A percentile compares a stretch with the other conserved stretches of the same genome.
These are phyloP conservation scores for Callochromis pleurospilus DNA, from an alignment of 2,113 vertebrate genomes.

Conservation along the genomic window DNA sequence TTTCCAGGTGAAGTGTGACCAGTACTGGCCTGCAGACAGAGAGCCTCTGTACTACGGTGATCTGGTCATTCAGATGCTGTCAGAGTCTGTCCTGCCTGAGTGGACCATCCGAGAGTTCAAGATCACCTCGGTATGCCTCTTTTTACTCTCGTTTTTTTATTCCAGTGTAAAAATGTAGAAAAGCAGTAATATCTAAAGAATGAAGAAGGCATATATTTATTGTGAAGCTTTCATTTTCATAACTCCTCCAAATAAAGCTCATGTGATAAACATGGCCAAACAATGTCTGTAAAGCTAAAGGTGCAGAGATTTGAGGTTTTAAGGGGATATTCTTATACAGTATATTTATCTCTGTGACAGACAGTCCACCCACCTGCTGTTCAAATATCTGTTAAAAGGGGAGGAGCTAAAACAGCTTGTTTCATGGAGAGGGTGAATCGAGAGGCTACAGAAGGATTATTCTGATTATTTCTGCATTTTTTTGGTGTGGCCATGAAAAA, in stretches of 20 bases:
- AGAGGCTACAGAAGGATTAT: not conserved
- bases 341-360: not conserved
- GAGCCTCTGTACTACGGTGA: constrained; percentile 94
- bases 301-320: not conserved
- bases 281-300: not conserved
- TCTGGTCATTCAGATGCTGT: constrained; percentile 89
- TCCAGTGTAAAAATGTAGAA: not conserved
- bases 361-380: not conserved
- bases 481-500: not conserved
- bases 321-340: not conserved
- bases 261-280: not conserved
- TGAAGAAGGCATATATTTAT: not conserved
- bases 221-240: not conserved
- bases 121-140: constrained; percentile 75
- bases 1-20: constrained; percentile 91
- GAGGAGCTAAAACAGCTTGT: not conserved
- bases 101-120: constrained; percentile 97
- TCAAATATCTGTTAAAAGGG: not conserved
- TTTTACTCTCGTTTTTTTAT: not conserved
- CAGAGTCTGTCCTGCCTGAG: constrained; percentile 90
- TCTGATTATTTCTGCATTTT: not conserved
- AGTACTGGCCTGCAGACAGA: constrained; percentile 91
- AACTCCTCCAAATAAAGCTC: not conserved
- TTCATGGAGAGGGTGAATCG: not conserved
- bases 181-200: not conserved